Percentiles rank a stretch among this genome's conserved stretches.
Evolutionary conservation across 1,140 invertebrate genomes (phyloP).

Genomic region (Latrodectus geometricus): DNA sequence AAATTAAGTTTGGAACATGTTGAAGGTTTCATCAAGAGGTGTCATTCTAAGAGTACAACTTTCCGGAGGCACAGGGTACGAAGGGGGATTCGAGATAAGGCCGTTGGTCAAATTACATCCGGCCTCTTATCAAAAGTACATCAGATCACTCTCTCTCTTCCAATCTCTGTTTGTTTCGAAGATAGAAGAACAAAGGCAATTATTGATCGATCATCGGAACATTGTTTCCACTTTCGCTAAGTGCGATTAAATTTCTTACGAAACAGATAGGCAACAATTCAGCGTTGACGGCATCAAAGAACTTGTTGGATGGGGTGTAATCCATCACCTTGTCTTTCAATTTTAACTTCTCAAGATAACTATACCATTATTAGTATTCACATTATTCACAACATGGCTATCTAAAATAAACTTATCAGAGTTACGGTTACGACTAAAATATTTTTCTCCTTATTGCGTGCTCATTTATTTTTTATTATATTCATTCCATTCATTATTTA

Average conservation of each 20-base stretch:
- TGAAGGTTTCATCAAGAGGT: background rate
- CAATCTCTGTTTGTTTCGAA: background rate
- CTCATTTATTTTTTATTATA: too few relatives aligned
- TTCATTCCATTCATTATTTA: too few relatives aligned
- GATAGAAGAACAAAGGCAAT: background rate
- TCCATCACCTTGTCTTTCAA: too few relatives aligned
- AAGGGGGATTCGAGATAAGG: background rate
- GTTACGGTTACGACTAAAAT: too few relatives aligned
- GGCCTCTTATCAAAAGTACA: background rate
- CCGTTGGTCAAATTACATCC: background rate
- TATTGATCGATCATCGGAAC: background rate
- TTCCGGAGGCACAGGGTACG: background rate
- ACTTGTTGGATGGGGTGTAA: too few relatives aligned
- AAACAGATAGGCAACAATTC: too few relatives aligned
- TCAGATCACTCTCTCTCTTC: background rate
- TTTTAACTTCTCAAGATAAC: too few relatives aligned
- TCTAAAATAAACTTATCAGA: background rate
- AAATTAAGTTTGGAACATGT: constrained; percentile 26
- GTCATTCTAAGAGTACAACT: background rate
- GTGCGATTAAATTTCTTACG: background rate
- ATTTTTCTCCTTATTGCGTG: too few relatives aligned
- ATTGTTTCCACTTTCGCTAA: background rate
- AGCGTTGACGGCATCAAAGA: too few relatives aligned
- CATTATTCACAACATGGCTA: background rate
- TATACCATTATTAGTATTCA: too few relatives aligned